Conservation (phyloP, 2,113 vertebrate species). For the Micromys minutus region DNA sequence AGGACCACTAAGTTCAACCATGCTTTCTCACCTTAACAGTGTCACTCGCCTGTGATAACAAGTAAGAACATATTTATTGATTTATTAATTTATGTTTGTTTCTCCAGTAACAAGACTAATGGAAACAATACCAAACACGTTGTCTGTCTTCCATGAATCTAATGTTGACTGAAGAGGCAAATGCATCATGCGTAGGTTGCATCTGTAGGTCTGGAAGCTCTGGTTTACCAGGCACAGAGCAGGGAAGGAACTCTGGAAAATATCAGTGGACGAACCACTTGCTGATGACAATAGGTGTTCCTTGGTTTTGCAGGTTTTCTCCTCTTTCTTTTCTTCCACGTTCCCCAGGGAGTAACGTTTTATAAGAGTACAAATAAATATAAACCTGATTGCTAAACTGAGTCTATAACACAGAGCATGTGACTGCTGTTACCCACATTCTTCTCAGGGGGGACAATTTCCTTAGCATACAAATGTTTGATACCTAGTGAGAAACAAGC, state of each 20-base stretch:
- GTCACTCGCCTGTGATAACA: neutral
- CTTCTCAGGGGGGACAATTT: neutral
- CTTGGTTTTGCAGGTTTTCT: neutral
- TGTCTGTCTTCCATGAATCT: neutral
- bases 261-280: neutral
- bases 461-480: neutral
- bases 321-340: neutral
- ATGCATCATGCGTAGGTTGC: neutral
- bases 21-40: neutral
- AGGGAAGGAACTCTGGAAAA: constrained; percentile 5
- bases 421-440: neutral
- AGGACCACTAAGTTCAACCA: neutral
- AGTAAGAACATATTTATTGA: neutral
- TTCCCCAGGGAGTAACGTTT: neutral
- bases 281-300: neutral
- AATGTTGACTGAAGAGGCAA: neutral
- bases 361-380: constrained; percentile 1
- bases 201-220: neutral
- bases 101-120: neutral
- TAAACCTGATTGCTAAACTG: neutral
- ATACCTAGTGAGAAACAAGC: neutral
- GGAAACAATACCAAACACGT: neutral
- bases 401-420: neutral
- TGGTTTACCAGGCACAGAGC: neutral
- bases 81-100: neutral